A percentile compares a stretch with the other conserved stretches of the same genome.
These are phyloP conservation scores for Paedocypris sp. DNA, from an alignment of 2,113 vertebrate genomes.

Conservation along the genomic window DNA sequence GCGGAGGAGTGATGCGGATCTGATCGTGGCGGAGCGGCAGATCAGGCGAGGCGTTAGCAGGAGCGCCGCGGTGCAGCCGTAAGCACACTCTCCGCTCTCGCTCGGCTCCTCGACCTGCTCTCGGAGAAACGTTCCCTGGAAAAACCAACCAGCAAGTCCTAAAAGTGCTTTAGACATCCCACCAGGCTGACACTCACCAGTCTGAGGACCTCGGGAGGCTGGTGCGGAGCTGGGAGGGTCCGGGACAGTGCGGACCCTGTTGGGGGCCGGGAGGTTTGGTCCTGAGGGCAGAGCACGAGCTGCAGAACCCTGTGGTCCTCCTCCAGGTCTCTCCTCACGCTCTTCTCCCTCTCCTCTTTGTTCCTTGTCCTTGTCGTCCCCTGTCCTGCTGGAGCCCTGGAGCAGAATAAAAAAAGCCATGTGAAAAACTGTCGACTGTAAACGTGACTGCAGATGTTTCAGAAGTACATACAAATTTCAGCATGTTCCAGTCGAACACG, in stretches of 20 bases:
- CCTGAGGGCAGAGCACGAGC: constrained; percentile 61
- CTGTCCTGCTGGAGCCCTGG: constrained; percentile 82
- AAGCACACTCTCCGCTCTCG: constrained; percentile 95
- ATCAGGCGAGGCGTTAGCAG: constrained; percentile 88
- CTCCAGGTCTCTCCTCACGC: constrained; percentile 80
- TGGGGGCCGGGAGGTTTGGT: constrained; percentile 71
- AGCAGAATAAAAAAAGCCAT: neutral
- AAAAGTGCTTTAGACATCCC: neutral
- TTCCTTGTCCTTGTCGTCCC: constrained; percentile 86
- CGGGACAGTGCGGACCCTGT: constrained; percentile 78
- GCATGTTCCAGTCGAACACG: constrained; percentile 98
- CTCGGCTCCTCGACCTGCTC: constrained; percentile 90
- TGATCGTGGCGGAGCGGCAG: constrained; percentile 75
- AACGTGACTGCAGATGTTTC: neutral
- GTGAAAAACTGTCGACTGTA: neutral
- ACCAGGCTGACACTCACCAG: constrained; percentile 54
- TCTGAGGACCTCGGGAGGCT: constrained; percentile 79
- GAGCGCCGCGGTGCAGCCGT: constrained; percentile 89
- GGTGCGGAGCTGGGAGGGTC: constrained; percentile 80
- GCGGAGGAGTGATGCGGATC: constrained; percentile 87
- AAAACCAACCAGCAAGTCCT: constrained; percentile 11
- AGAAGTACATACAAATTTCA: constrained; percentile 84
- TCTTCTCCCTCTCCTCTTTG: constrained; percentile 72
- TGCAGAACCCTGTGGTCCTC: constrained; percentile 68
- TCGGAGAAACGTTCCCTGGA: constrained; percentile 86